Evolutionary conservation across 2,888 invertebrate species (phyloP).

Genomic region (Resseliella maxima): DNA sequence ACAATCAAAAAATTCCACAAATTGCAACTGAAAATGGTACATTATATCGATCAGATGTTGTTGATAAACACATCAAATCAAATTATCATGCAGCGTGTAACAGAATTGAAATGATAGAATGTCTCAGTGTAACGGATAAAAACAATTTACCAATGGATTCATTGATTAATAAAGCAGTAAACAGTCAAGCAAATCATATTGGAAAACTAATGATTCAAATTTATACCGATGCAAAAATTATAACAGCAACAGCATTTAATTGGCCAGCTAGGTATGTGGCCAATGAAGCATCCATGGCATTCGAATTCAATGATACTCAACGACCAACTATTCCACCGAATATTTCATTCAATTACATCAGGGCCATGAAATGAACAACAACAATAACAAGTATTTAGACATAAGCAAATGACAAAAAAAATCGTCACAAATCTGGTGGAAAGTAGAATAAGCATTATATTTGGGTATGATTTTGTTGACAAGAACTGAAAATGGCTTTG

Average conservation of each 20-base stretch:
- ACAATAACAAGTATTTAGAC: no score
- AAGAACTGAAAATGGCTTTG: no score
- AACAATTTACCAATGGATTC: background rate
- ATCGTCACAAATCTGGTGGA: no score
- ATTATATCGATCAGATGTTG: background rate
- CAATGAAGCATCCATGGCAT: background rate
- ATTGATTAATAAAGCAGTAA: background rate
- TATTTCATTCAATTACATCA: no score
- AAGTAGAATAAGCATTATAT: no score
- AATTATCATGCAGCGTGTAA: background rate
- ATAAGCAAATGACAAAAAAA: no score
- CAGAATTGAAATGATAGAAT: background rate
- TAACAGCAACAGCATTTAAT: background rate
- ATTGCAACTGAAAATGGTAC: background rate
- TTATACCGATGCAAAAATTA: background rate
- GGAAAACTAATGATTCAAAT: background rate
- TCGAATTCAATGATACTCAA: background rate
- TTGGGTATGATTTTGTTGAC: no score
- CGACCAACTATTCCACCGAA: background rate
- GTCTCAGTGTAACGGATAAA: background rate
- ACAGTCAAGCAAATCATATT: background rate
- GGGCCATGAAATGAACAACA: no score
- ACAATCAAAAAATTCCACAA: background rate
- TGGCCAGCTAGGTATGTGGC: background rate
- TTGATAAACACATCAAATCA: background rate